Evolutionary conservation across 2,888 invertebrate genomes (phyloP).

Genomic region (Acleris cristana): DNA sequence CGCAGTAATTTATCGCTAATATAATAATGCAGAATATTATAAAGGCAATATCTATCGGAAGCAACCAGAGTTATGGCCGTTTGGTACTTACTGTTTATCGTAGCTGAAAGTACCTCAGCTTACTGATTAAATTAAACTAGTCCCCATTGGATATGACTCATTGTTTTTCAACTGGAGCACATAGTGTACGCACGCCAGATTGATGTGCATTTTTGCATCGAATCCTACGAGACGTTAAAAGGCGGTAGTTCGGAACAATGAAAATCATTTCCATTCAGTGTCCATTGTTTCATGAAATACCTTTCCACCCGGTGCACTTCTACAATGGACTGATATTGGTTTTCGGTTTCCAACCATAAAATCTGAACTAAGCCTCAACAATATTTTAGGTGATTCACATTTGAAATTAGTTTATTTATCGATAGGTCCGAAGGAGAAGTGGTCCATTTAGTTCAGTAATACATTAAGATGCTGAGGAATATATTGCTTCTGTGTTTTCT

Average conservation of each 20-base stretch:
- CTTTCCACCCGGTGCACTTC: conserved; percentile 65
- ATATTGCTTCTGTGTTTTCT: conserved; percentile 10
- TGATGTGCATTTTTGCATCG: conserved; percentile 32
- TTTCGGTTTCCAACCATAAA: conserved; percentile 64
- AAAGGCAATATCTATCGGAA: conserved; percentile 2
- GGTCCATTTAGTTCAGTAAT: background rate
- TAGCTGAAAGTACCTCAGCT: background rate
- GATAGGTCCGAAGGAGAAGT: background rate
- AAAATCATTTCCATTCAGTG: conserved; percentile 64
- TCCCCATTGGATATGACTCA: background rate
- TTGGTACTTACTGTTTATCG: background rate
- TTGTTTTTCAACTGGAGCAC: conserved; percentile 4
- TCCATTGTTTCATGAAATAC: conserved; percentile 69
- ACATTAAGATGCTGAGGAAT: conserved; percentile 16
- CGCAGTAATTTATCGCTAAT: too few relatives aligned
- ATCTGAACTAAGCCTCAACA: conserved; percentile 47
- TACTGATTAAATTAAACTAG: background rate
- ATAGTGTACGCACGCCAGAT: conserved; percentile 8
- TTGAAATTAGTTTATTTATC: conserved; percentile 1
- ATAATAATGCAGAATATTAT: too few relatives aligned
- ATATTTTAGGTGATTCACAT: conserved; percentile 30
- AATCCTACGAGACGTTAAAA: conserved; percentile 37
- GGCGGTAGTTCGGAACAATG: conserved; percentile 55
- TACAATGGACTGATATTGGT: conserved; percentile 68
- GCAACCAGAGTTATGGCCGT: conserved; percentile 13